Conservation (phyloP, 2,797 vertebrate genomes). For the Arrhamphus sclerolepis region DNA sequence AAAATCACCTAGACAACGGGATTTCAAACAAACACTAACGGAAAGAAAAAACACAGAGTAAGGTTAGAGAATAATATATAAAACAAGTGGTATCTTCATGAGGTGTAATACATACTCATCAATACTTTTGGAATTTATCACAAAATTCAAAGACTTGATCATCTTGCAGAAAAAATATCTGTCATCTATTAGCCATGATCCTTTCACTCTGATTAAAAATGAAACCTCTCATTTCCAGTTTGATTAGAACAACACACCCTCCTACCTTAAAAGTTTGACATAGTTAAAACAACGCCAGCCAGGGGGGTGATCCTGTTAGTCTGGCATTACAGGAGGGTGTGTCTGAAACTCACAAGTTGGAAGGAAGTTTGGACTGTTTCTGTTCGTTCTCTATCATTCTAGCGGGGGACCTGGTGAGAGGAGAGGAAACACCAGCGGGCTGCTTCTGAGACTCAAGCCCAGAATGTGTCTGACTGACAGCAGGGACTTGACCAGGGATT, state of each 20-base stretch:
- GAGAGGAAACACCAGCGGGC: conserved; percentile 34
- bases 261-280: conserved; percentile 32
- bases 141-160: conserved; percentile 63
- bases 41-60: conserved; percentile 50
- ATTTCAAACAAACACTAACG: conserved; percentile 58
- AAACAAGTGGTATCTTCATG: conserved; percentile 60
- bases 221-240: conserved; percentile 47
- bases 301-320: conserved; percentile 20
- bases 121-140: conserved; percentile 49
- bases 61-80: conserved; percentile 67
- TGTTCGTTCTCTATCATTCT: conserved; percentile 81
- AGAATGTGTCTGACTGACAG: conserved; percentile 86
- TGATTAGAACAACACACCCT: conserved; percentile 62
- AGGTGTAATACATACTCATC: conserved; percentile 61
- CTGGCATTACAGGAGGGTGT: conserved; percentile 72
- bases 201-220: conserved; percentile 67
- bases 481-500: conserved; percentile 82
- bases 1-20: conserved; percentile 38
- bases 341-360: conserved; percentile 89
- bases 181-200: conserved; percentile 44
- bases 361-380: conserved; percentile 90
- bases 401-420: conserved; percentile 76
- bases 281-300: conserved; percentile 35
- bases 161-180: conserved; percentile 62
- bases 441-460: conserved; percentile 82